Base-by-base conservation (phyloP, 2,113 vertebrate species). In the Myanophis thanlyinensis region DNA sequence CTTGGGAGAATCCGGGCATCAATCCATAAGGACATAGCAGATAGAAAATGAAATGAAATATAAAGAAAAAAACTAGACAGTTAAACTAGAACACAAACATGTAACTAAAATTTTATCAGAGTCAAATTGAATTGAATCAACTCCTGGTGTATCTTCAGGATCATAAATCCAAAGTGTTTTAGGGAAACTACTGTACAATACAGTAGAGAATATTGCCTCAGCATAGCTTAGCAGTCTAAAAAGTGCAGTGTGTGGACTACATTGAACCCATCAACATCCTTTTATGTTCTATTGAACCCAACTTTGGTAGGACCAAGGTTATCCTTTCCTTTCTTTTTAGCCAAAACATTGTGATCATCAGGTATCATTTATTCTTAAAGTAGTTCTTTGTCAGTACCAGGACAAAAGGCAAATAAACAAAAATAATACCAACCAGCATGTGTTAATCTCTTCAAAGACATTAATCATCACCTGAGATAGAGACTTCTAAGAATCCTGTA, bases 111-210 rank as follows among this genome's bases (percentile, higher is more conserved):
- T 2, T 4, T 67, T 67, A 10, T 67, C 18, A 80, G 35, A 80
- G 67, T 80, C 73, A 44, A 80, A 44, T 44, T 1, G 18, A 80
- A 80, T 20, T 40, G 44, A 80, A 80, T 22, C 18, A 80, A 44
- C 73, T 80, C 3, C 73, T 44, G 73, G 35, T 80, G 73, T 40
- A 2, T 80, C 18, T 80, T 80, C 18, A 80, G 35, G 73, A 80
- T 80, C 73, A 23, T 44, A 44, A 44, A 94, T 95, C 94, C 95
- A 96, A 96, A 95, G 95, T 95, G 94, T 95, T 96, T 95, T 94
- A 96, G 94, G 96, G 93, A 96, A 93, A 92, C 48, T 56, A 35
- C 62, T 67, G 30, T 67, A 96, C 94, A 91, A 88, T 56, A 94
- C 90, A 90, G 92, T 93, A 94, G 93, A 93, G 93, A 87, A 56